These are phyloP conservation scores for Caenorhabditis sp. DNA, from an alignment of 2,888 invertebrate species.

Conservation along the genomic window DNA sequence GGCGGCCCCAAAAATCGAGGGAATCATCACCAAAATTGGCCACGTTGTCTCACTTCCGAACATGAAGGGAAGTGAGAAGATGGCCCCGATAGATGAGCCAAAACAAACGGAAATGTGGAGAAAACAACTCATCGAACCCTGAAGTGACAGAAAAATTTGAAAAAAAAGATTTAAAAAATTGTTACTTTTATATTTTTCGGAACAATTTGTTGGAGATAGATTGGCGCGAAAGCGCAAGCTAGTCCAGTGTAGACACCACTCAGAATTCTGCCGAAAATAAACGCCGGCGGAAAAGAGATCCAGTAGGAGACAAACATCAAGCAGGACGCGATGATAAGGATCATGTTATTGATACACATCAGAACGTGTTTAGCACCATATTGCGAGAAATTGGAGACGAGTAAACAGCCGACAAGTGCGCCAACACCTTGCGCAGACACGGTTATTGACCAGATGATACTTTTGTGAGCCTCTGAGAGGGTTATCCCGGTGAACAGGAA, in stretches of 20 bases:
- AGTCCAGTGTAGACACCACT: constrained; percentile 55
- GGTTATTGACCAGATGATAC: constrained; percentile 54
- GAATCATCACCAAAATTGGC: constrained; percentile 57
- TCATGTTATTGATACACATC: constrained; percentile 38
- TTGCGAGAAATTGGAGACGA: constrained; percentile 41
- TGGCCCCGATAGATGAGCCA: constrained; percentile 61
- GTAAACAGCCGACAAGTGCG: constrained; percentile 58
- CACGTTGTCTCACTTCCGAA: constrained; percentile 54
- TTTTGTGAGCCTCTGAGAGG: constrained; percentile 26
- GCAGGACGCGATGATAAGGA: constrained; percentile 35
- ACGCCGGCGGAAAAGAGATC: constrained; percentile 42
- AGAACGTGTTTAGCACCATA: constrained; percentile 51
- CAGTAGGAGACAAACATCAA: constrained; percentile 39
- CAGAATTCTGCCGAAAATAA: constrained; percentile 48
- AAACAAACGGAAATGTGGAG: constrained; percentile 65
- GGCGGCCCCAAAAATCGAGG: constrained; percentile 38
- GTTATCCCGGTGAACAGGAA: constrained; percentile 39
- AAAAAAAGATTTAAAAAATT: background rate
- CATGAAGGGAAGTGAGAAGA: constrained; percentile 61
- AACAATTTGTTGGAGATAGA: constrained; percentile 61
- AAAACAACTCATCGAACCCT: constrained; percentile 57
- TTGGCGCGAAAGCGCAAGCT: constrained; percentile 57
- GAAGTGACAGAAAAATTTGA: background rate
- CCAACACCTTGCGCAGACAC: constrained; percentile 61
- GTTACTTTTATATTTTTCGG: constrained; percentile 62